Percentiles rank a stretch among this genome's conserved stretches.
Conservation (phyloP, 2,888 invertebrate species). For the Ommatoiulus sabulosus region DNA sequence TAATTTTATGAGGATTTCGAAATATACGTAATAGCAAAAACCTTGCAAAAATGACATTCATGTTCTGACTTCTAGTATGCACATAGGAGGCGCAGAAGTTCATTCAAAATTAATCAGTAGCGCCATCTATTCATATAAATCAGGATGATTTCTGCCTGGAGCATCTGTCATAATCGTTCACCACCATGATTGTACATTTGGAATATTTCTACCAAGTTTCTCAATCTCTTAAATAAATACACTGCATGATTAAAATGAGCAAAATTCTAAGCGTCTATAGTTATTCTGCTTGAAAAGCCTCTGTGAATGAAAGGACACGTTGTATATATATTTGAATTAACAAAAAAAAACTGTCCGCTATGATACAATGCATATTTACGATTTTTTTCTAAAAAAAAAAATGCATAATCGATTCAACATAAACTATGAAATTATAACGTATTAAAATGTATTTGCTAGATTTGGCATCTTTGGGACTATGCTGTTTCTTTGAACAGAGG, state of each 20-base stretch:
- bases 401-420: not conserved
- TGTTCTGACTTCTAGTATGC: no score
- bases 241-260: not conserved
- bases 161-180: not conserved
- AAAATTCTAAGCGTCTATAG: not conserved
- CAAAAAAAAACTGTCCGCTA: not conserved
- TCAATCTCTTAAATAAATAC: not conserved
- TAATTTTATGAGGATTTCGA: no score
- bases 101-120: not conserved
- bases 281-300: not conserved
- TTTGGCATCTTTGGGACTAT: slow-evolving; percentile 28
- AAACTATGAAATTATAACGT: not conserved
- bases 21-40: no score
- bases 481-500: not conserved
- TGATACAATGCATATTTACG: not conserved
- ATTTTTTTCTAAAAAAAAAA: not conserved
- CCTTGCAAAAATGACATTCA: no score
- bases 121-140: not conserved
- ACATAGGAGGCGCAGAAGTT: no score
- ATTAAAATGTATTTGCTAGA: not conserved
- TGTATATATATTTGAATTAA: not conserved
- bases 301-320: not conserved
- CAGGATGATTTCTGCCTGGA: not conserved
- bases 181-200: not conserved
- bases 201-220: not conserved